These are phyloP conservation scores for Lasioglossum zephyrum DNA, from an alignment of 2,888 invertebrate species.

Conservation along the genomic window DNA sequence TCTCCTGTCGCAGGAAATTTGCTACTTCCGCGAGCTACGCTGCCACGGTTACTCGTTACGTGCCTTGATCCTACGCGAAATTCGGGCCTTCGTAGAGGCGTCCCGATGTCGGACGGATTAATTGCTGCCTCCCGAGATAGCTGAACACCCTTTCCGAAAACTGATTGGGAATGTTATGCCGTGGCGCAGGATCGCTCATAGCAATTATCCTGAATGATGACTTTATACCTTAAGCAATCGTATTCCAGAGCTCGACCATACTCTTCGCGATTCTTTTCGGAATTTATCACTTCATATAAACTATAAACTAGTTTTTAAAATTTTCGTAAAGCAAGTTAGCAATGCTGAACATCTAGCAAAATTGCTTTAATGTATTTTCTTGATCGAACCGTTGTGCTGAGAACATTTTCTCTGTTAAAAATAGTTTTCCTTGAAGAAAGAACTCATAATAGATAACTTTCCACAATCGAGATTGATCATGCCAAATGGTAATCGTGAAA, in stretches of 20 bases:
- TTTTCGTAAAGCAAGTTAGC: no score
- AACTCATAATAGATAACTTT: no score
- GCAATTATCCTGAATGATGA: neutral
- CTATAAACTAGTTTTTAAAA: no score
- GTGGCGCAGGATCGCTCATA: neutral
- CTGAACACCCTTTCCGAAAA: neutral
- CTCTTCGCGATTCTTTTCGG: neutral
- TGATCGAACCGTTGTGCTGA: no score
- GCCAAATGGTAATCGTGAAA: neutral
- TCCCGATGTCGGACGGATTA: slow-evolving; percentile 22
- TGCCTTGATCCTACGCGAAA: slow-evolving; percentile 2
- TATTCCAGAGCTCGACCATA: neutral
- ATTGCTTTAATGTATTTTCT: no score
- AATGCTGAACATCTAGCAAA: no score
- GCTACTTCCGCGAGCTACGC: slow-evolving; percentile 59
- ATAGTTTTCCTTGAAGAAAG: no score
- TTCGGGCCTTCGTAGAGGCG: slow-evolving; percentile 10
- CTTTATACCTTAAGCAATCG: neutral
- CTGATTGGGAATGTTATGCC: neutral
- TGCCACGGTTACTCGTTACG: neutral
- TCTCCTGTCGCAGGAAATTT: slow-evolving; percentile 61
- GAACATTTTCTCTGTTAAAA: no score
- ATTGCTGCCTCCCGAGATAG: slow-evolving; percentile 1
- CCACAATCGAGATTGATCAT: neutral
- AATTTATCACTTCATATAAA: neutral